Evolutionary conservation across 2,888 invertebrate species (phyloP).

Genomic region (Zelleria hepariella): DNA sequence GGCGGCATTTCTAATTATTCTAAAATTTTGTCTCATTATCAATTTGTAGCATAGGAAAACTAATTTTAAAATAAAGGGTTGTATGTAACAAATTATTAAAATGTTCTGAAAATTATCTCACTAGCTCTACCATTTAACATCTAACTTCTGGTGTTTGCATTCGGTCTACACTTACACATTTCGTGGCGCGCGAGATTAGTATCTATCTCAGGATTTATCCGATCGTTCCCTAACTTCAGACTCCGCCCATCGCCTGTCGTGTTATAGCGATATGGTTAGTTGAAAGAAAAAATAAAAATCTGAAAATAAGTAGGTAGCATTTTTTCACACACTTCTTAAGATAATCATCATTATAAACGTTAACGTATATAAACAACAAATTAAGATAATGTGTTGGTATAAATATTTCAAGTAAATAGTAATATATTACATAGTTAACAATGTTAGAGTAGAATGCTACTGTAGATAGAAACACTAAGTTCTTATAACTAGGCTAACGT

Average conservation of each 20-base stretch:
- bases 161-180: constrained; percentile 56
- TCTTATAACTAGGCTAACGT: constrained; percentile 63
- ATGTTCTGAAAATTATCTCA: constrained; percentile 43
- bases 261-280: constrained; percentile 58
- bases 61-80: neutral
- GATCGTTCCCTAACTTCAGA: constrained; percentile 48
- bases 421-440: constrained; percentile 63
- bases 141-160: constrained; percentile 39
- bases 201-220: constrained; percentile 46
- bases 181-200: constrained; percentile 34
- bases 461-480: constrained; percentile 62
- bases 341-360: constrained; percentile 52
- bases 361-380: constrained; percentile 52
- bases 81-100: constrained; percentile 17
- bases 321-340: constrained; percentile 67
- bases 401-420: constrained; percentile 54
- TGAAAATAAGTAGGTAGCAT: constrained; percentile 70
- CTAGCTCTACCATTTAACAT: constrained; percentile 63
- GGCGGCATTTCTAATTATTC: constrained; percentile 48
- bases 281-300: constrained; percentile 69
- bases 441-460: constrained; percentile 53
- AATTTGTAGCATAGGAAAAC: neutral
- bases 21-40: constrained; percentile 21
- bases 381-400: constrained; percentile 43
- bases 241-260: constrained; percentile 42